Evolutionary conservation across 2,113 vertebrate genomes (phyloP).

Genomic region (Ellobius talpinus): DNA sequence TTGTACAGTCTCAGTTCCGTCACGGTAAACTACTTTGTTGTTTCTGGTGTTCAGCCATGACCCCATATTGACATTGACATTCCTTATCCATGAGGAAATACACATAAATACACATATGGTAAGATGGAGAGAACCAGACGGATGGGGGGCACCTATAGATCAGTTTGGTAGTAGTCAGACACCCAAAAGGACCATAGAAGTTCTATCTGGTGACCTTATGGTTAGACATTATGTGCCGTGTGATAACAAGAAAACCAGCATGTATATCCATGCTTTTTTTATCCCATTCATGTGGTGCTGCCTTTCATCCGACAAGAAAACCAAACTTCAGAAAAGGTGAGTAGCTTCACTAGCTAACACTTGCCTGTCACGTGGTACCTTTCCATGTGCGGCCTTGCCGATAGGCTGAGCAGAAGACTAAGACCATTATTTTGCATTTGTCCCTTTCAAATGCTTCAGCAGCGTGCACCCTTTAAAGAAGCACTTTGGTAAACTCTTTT

Average conservation of each 20-base stretch:
- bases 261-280: background rate
- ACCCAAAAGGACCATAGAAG: background rate
- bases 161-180: background rate
- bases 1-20: background rate
- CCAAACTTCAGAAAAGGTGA: background rate
- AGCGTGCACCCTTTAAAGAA: background rate
- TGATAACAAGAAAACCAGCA: background rate
- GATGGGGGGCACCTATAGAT: background rate
- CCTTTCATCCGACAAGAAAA: background rate
- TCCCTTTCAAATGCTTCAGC: background rate
- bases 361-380: background rate
- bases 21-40: background rate
- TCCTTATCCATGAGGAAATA: background rate
- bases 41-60: background rate
- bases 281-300: background rate
- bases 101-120: background rate
- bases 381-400: background rate
- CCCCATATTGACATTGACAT: background rate
- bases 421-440: background rate
- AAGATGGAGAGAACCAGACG: background rate
- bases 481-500: background rate
- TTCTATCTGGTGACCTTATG: background rate
- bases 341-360: background rate
- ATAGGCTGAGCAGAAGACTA: background rate
- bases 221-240: background rate